Base-by-base conservation (phyloP, 2,888 invertebrate genomes). In the Ormyrus pomaceus region DNA sequence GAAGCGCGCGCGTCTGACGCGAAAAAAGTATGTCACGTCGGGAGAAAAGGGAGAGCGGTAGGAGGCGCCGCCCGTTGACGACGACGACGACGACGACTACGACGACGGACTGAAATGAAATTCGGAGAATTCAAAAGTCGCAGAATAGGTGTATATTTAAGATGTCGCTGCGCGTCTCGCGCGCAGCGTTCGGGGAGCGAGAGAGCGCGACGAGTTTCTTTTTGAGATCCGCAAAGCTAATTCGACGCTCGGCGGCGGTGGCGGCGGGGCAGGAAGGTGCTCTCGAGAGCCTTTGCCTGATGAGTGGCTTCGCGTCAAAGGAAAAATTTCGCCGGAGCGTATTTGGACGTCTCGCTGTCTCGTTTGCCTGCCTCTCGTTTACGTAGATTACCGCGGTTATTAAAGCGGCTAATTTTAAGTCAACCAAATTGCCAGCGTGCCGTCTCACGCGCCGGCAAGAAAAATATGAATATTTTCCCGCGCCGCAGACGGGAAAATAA, bases 21-120 rank as follows among this genome's bases (percentile, higher is more conserved):
- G 80, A 80, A 77, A 80, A 80, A 80, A 77, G 73, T 80, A 65
- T 80, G 80, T 80, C 80, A 58, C 65, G 69, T 80, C 68, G 51
- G 73, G 45, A 56, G 68, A 45, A 10, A 34, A 10, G 68, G 10
- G 4, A 8, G 62, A 8, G 62, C 3, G n/a, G 66, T 45, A 13
- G 48, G 19, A 62, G 19, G 10, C 10, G 34, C 34, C 34, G 34
- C 34, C 34, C 34, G 77, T n/a, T 5, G 61, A 50, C 11, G 48
- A 45, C 2, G 34, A 10, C 64, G 34, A 10, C 64, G 56, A 0
- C 55, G 51, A 4, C 51, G 56, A 13, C 34, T 11, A 45, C 11
- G 69, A 13, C 13, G 48, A 9, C 51, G 9, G 48, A 65, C 81
- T 7, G 13, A 77, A 77, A 77, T 80, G 72, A 77, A 77, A 73